Base-by-base conservation (phyloP, 2,888 invertebrate species). In the Pedicia rivosa region DNA sequence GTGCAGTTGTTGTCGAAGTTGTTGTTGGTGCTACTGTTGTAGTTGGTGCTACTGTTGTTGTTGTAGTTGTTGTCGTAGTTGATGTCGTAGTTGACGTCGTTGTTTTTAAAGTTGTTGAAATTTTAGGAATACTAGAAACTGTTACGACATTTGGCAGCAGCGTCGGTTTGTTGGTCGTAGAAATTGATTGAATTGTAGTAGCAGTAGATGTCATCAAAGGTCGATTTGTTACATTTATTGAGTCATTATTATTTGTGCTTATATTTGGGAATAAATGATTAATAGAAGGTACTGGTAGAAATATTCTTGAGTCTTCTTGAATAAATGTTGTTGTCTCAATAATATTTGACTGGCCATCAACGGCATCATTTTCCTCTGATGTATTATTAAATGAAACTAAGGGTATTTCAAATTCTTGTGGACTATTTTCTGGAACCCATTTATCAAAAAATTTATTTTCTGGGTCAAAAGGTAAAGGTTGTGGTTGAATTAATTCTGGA, bases 11-110 rank as follows among this genome's bases (percentile, higher is more conserved):
- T n/a, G 47, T 44, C 15, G 50, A 46, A 14, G 54, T 48, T 22
- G 50, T 44, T 35, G 52, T 48, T 7, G 53, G 51, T 20, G 54
- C 59, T 36, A 67, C 57, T 45, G 65, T 59, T 46, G 67, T 49
- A 2, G 29, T 28, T 39, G 63, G 60, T 12, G 59, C 53, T 43
- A 62, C 52, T 42, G 46, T 58, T 1, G 57, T 55, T 42, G 48
- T 55, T 41, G 51, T 52, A 42, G 45, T 47, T 39, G 49, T 52
- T 35, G 46, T 46, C 38, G 64, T 62, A 26, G 66, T 65, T 3
- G 64, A 64, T 20, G 59, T 47, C 48, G 64, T 64, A 33, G 37
- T 37, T 48, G 54, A 46, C 38, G 55, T 49, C 32, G 57, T 57
- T 6, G 62, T 50, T 54, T 56, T 55, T 10, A 58, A 49, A 20